Evolutionary conservation across 2,113 vertebrate species (phyloP), one percentile per base, ranked within the genome.

Genomic region (Crotalus helleri): DNA sequence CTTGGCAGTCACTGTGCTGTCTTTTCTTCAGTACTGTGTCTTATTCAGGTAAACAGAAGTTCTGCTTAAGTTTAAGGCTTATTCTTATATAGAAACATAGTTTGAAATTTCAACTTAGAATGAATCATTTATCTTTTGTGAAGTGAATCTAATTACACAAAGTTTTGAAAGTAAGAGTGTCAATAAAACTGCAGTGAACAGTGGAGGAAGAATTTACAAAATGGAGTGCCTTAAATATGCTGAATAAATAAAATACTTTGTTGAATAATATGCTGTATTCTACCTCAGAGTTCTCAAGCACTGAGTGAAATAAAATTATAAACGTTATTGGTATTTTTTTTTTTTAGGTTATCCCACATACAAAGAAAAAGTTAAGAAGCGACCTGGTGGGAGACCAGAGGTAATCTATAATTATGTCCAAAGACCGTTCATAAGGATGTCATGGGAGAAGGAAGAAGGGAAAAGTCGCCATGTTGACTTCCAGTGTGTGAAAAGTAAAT

Each of bases 331-430:
- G 0, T 61, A 1, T 93, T 24, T 94, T 39, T 39, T 11, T 39
- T 13, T 85, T 89, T 57, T 81, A 99, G 99, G 99, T 87, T 99
- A 99, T 97, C 99, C 99, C 3, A 99, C 99, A 0, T 99, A 99
- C 97, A 99, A 99, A 95, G 99, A 99, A 97, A 99, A 99, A 92
- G 99, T 99, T 93, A 99, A 99, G 96, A 99, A 99, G 97, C 97
- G 99, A 29, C 99, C 99, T 0, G 99, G 99, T 0, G 99, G 99
- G 69, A 97, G 99, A 61, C 99, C 99, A 0, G 99, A 99, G 97
- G 99, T 99, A 57, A 99, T 99, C 95, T 99, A 99, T 97, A 99
- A 99, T 97, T 99, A 99, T 0, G 99, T 99, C 92, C 99, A 99
- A 97, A 98, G 99, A 94, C 99, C 99, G 0, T 99, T 99, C 95